Evolutionary conservation across 2,888 invertebrate species (phyloP).

Genomic region (Empis stercorea): DNA sequence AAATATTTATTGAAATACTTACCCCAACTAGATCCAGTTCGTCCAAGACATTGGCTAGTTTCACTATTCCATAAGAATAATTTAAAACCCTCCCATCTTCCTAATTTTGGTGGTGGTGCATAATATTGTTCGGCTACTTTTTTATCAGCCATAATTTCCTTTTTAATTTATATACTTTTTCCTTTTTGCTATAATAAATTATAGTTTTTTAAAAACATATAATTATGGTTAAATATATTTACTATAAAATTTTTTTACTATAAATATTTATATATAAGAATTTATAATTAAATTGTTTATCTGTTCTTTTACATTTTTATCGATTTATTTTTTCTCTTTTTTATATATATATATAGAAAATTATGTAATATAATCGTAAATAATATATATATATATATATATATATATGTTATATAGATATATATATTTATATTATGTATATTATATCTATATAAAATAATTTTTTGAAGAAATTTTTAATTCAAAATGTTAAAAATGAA

Average conservation of each 20-base stretch:
- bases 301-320: not conserved
- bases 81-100: slow-evolving; percentile 74
- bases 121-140: slow-evolving; percentile 64
- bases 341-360: not conserved
- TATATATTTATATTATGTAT: too few species aligned
- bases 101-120: slow-evolving; percentile 65
- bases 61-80: slow-evolving; percentile 85
- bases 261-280: not conserved
- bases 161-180: not conserved
- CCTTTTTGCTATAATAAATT: too few species aligned
- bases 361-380: too few species aligned
- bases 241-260: too few species aligned
- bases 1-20: slow-evolving; percentile 41
- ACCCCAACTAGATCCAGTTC: slow-evolving; percentile 92
- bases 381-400: too few species aligned
- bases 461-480: too few species aligned
- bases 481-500: too few species aligned
- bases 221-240: too few species aligned
- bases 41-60: slow-evolving; percentile 80
- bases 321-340: not conserved
- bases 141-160: slow-evolving; percentile 64
- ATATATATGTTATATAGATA: too few species aligned
- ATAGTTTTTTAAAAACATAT: too few species aligned
- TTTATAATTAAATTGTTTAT: not conserved
- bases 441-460: too few species aligned